A percentile compares a stretch with the other conserved stretches of the same genome.
These are phyloP conservation scores for Enteromius paludinosus DNA, from an alignment of 2,797 vertebrate genomes.

Conservation along the genomic window DNA sequence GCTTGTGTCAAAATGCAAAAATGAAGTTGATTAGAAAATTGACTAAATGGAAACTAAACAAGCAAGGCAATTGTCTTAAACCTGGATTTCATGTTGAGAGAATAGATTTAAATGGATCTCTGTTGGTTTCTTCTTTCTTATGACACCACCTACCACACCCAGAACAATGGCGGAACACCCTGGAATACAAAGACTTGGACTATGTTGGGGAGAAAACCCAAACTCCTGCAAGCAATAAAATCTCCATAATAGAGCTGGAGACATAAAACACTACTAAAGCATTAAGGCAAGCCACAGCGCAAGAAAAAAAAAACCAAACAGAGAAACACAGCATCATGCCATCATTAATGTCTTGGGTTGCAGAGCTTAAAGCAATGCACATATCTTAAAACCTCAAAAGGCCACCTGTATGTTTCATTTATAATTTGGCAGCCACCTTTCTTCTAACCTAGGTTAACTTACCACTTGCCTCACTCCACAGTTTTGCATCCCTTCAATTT, in stretches of 20 bases:
- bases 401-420: not conserved
- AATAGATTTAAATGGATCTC: constrained; percentile 49
- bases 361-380: constrained; percentile 9
- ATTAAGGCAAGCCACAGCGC: constrained; percentile 2
- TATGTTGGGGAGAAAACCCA: constrained; percentile 30
- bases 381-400: constrained; percentile 24
- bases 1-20: constrained; percentile 20
- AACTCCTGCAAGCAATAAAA: constrained; percentile 37
- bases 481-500: not conserved
- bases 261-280: constrained; percentile 29
- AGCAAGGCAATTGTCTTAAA: not conserved
- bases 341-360: constrained; percentile 19
- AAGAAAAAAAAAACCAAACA: not conserved
- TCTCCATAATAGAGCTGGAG: constrained; percentile 34
- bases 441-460: not conserved
- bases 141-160: constrained; percentile 19
- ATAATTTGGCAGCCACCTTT: not conserved
- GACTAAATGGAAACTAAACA: constrained; percentile 4
- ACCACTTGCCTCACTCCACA: not conserved
- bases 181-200: constrained; percentile 44
- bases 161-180: constrained; percentile 27
- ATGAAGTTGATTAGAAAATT: not conserved
- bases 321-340: constrained; percentile 13
- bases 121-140: not conserved
- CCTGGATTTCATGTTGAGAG: constrained; percentile 40